Evolutionary conservation across 2,113 vertebrate genomes (phyloP), one percentile per base, ranked within the genome.

Genomic region (Entelurus aequoreus): DNA sequence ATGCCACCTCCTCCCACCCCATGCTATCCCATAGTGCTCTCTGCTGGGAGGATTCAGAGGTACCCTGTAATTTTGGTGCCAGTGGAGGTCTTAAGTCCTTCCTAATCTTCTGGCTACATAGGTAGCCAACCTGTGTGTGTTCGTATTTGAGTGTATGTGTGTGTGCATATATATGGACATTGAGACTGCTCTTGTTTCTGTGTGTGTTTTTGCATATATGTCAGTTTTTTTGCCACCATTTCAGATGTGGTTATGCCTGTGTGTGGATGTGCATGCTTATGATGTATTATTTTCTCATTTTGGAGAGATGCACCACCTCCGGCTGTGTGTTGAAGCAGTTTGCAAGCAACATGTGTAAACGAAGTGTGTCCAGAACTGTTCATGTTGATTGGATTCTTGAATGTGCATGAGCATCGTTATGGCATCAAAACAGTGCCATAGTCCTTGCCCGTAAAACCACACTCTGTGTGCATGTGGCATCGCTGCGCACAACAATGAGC

Each of bases 41-140:
- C 83, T 87, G 86, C 81, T 75, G 79, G 81, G 81, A 86, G 86
- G 84, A 86, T 85, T 86, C 82, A 83, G 83, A 84, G 72, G 86
- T 70, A 86, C 75, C 86, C 84, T 88, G 83, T 88, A 83, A 87
- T 88, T 88, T 88, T 70, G 78, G 73, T 80, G 76, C 75, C 57
- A 51, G 71, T 85, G 80, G 78, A 85, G 71, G 81, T 84, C 79
- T 83, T 85, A 84, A 85, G 77, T 85, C 77, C 82, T 67, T 79
- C 76, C 86, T 86, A 79, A 83, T 86, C 81, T 84, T 74, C 62
- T 78, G 80, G 76, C 79, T 79, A 81, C 73, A 69, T 60, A 67
- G 47, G 47, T 79, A 70, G 71, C 69, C 63, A 38, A 13, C 49
- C 42, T 66, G 58, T 74, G 62, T 61, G 61, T 57, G 51, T 60